Percentiles rank a stretch among this genome's conserved stretches.
Conservation (phyloP, 2,113 vertebrate species). For the Aythya baeri region DNA sequence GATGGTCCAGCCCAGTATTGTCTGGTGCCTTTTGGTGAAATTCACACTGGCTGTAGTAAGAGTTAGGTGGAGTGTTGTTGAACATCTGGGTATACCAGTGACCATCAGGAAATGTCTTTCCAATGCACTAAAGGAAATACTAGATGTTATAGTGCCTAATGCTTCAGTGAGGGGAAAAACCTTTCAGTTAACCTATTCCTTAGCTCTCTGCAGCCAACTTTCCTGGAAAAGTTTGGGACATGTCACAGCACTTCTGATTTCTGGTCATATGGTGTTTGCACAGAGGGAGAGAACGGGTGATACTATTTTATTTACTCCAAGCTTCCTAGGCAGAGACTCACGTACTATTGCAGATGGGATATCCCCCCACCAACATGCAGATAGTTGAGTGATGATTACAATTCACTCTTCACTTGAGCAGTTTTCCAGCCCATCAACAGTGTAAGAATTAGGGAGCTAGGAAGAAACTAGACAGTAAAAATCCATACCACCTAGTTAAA, state of each 20-base stretch:
- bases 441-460: not conserved
- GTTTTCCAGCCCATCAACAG: not conserved
- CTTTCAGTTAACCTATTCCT: not conserved
- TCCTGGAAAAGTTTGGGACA: not conserved
- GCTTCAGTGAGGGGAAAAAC: not conserved
- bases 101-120: not conserved
- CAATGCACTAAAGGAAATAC: fast-evolving
- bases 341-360: fast-evolving
- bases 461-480: not conserved
- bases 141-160: not conserved
- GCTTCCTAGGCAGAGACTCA: not conserved
- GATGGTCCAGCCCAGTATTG: fast-evolving
- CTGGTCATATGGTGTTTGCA: not conserved
- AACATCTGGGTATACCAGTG: not conserved
- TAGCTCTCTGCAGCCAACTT: not conserved
- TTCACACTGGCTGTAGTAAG: fast-evolving
- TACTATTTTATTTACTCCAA: not conserved
- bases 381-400: not conserved
- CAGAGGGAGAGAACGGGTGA: fast-evolving
- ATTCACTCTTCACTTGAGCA: not conserved
- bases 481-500: not conserved
- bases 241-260: not conserved
- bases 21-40: not conserved
- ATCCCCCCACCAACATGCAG: too few species aligned
- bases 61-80: fast-evolving